phyloP scores from a whole-genome alignment of 2,888 invertebrate species.

The Ariolimax columbianus region DNA sequence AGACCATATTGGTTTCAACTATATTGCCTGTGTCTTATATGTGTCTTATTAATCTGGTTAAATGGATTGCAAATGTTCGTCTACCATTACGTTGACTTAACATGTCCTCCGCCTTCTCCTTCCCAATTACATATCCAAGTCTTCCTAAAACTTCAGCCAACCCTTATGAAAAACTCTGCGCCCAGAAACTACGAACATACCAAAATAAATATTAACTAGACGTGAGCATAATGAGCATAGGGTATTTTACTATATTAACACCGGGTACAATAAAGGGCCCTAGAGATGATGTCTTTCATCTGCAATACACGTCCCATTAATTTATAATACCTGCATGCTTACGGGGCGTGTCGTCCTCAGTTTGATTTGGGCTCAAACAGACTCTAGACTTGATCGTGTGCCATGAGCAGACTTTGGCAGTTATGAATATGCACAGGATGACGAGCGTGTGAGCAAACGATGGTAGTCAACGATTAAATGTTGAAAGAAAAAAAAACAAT shows the following conservation, averaged over 20 bases:
- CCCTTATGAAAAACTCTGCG: not conserved
- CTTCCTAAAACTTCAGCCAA: no score
- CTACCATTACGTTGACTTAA: not conserved
- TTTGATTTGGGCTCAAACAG: constrained; percentile 14
- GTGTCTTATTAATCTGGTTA: no score
- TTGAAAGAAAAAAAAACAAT: no score
- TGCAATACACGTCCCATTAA: not conserved
- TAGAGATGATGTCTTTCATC: not conserved
- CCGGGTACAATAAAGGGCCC: not conserved
- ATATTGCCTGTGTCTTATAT: no score
- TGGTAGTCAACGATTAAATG: no score
- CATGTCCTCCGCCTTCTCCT: not conserved
- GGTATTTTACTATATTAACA: not conserved
- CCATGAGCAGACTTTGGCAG: not conserved
- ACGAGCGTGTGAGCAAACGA: no score
- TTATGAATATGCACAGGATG: not conserved
- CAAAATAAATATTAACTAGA: constrained; percentile 2
- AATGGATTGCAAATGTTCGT: no score
- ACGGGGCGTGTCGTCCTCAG: not conserved
- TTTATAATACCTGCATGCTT: not conserved
- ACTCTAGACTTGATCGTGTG: not conserved
- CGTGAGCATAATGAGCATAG: not conserved
- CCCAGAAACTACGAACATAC: not conserved
- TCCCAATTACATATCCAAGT: no score
- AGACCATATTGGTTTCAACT: no score